These are phyloP conservation scores for Plemyria rubiginata DNA, from an alignment of 2,888 invertebrate species.

Conservation along the genomic window DNA sequence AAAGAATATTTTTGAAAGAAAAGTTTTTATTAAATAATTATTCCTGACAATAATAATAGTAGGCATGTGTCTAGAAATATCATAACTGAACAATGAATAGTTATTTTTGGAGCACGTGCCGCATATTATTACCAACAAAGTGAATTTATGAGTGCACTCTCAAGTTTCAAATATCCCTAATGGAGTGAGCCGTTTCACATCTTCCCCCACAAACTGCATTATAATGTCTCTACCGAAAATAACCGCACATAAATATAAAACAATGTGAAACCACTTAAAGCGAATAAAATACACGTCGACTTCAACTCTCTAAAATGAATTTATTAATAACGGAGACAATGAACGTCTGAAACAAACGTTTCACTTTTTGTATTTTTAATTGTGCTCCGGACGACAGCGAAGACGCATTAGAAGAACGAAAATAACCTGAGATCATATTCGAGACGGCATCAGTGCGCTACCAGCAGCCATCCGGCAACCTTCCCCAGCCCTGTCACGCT, in stretches of 20 bases:
- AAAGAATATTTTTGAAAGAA: no score
- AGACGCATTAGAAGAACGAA: conserved; percentile 83
- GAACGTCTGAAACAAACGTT: conserved; percentile 84
- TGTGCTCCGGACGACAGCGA: conserved; percentile 81
- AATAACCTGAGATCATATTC: conserved; percentile 83
- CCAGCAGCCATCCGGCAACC: conserved; percentile 36
- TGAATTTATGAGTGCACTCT: conserved; percentile 83
- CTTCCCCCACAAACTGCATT: conserved; percentile 84
- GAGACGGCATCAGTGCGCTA: conserved; percentile 49
- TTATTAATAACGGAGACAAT: conserved; percentile 85
- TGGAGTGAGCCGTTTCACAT: conserved; percentile 82
- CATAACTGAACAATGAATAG: conserved; percentile 62
- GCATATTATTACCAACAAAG: conserved; percentile 77
- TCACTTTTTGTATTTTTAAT: conserved; percentile 85
- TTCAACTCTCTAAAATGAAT: conserved; percentile 84
- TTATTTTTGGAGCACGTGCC: conserved; percentile 62
- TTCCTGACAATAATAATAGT: neutral
- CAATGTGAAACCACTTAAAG: conserved; percentile 86
- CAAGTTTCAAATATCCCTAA: conserved; percentile 84
- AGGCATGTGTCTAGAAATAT: conserved; percentile 7
- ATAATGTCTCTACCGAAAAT: conserved; percentile 83
- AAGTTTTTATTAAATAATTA: neutral
- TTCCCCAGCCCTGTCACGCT: conserved; percentile 20
- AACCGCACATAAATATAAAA: conserved; percentile 85
- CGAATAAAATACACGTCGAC: conserved; percentile 85